These are phyloP conservation scores for Ctenopoma multispine DNA, from an alignment of 2,797 vertebrate genomes.

Conservation along the genomic window DNA sequence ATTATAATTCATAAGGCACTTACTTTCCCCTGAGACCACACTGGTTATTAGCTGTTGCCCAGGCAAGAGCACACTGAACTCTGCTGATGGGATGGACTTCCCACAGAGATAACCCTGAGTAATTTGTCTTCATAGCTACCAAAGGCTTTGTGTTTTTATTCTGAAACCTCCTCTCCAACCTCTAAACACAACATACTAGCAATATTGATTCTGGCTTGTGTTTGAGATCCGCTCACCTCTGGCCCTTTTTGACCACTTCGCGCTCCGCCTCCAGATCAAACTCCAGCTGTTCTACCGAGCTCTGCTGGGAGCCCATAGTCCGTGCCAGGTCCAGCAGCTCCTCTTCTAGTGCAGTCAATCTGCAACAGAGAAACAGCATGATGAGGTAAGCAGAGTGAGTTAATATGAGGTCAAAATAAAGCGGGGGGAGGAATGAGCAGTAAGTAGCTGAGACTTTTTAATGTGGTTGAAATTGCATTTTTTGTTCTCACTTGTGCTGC, in stretches of 20 bases:
- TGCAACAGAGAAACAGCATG: conserved; percentile 41
- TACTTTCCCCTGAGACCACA: conserved; percentile 44
- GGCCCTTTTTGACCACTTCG: conserved; percentile 77
- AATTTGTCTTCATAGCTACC: conserved; percentile 33
- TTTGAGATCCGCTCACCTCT: conserved; percentile 81
- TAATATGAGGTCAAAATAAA: conserved; percentile 1
- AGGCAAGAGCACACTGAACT: conserved; percentile 34
- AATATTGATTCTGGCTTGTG: background rate
- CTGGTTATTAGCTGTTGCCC: conserved; percentile 43
- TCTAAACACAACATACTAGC: conserved; percentile 14
- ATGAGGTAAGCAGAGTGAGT: conserved; percentile 4
- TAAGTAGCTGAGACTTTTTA: conserved; percentile 29
- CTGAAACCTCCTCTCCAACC: conserved; percentile 9
- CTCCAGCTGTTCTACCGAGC: conserved; percentile 86
- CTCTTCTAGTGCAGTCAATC: conserved; percentile 87
- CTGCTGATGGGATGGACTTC: conserved; percentile 13
- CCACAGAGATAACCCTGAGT: conserved; percentile 18
- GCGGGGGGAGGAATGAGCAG: background rate
- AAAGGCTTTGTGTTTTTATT: conserved; percentile 6
- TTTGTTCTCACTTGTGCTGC: conserved; percentile 89
- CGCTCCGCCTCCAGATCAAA: conserved; percentile 83
- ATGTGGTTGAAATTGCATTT: background rate
- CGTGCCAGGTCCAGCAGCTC: conserved; percentile 80
- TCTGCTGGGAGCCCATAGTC: conserved; percentile 82
- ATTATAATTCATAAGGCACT: conserved; percentile 58